Evolutionary conservation across 2,797 vertebrate species (phyloP), one percentile per base, ranked within the genome.

Genomic region (Coracias cyanogaster): DNA sequence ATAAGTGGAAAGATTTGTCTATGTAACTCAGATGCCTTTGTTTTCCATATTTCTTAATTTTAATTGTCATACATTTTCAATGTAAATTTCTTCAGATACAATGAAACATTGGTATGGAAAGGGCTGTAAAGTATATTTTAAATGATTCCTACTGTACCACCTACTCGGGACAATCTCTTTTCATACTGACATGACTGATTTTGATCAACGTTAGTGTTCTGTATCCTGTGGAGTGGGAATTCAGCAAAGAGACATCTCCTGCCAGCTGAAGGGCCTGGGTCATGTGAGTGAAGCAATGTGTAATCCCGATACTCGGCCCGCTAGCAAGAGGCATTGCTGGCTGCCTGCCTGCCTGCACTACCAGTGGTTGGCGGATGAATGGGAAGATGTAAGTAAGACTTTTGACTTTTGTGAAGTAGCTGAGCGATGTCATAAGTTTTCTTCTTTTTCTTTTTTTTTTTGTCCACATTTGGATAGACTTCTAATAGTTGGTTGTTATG

Each of bases 211-310:
- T 48, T 28, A 99, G 99, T 99, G 99, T 77, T 99, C 99, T 13
- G 98, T 98, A 43, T 99, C 98, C 93, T 99, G 99, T 83, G 99
- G 99, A 37, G 93, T 93, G 6, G 99, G 99, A 39, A 86, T 98
- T 73, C 99, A 99, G 97, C 98, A 93, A 19, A 98, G 99, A 55
- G 98, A 99, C 2, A 74, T 99, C 67, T 99, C 97, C 97, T 99
- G 99, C 88, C 97, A 98, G 77, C 95, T 98, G 21, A 98, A 98
- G 95, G 98, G 98, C 28, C 39, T 91, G 5, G 99, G 99, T 13
- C 97, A 33, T 19, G 98, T 99, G 79, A 73, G 93, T 16, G 98
- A 98, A 46, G 96, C 96, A 7, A 82, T 97, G 62, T 99, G 99
- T 29, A 72, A 97, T 15, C 62, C 2, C 3, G 92, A 16, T 25